Base-by-base conservation (phyloP, 2,797 vertebrate species). In the Morelia viridis region DNA sequence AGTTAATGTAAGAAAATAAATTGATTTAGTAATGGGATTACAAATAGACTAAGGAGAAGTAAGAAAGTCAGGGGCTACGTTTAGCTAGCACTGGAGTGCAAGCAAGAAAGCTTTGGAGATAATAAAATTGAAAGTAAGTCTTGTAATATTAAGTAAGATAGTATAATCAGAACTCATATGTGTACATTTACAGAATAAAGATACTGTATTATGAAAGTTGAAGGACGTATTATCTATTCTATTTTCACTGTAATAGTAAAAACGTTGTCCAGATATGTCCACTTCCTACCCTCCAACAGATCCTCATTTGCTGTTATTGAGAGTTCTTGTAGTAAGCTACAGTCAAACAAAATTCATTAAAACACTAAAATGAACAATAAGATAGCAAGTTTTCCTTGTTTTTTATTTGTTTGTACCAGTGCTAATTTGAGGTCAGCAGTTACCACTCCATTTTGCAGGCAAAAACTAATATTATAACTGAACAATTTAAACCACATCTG, bases 401-500 rank as follows among this genome's bases (percentile, higher is more conserved):
- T 31, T 57, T 1, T 31, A 26, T 61, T n/a, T n/a, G 35, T 46
- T 65, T 57, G 41, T 26, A 50, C 17, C 50, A 58, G 53, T 87
- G 41, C 13, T 90, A 87, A 90, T 80, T 60, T 90, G 46, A 90
- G 84, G n/a, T 57, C n/a, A 87, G 84, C 24, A 83, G 85, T 92
- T 80, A 57, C n/a, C 13, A 62, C 46, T 92, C 87, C 41, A 64
- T 62, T 87, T 83, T 87, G 46, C 65, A 64, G 15, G 19, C 31
- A 90, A 92, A 92, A 11, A 46, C 68, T 85, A 87, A 80, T 60
- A 62, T 90, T 90, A 80, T 87, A 87, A 90, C 64, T 35, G 50
- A 76, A 80, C 89, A 90, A 92, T 90, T 90, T 92, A 80, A 92
- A 90, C 24, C 58, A 87, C 89, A 92, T 90, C 92, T 90, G 89